A percentile compares a stretch with the other conserved stretches of the same genome.
These are phyloP conservation scores for Plecturocebus donacophilus DNA, from an alignment of 2,113 vertebrate species.

Conservation along the genomic window DNA sequence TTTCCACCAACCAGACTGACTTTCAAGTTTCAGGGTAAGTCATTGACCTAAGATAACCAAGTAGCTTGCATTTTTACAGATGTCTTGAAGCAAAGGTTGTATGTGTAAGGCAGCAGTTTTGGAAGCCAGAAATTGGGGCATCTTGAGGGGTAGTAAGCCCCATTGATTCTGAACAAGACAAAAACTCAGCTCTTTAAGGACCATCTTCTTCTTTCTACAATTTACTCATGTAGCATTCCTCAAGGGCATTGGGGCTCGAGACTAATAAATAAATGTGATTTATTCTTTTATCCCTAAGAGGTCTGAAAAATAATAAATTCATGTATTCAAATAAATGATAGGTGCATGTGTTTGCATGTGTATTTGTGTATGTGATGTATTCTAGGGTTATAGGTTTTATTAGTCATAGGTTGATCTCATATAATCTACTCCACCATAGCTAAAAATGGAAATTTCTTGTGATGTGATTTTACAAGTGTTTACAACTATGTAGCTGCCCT, in stretches of 20 bases:
- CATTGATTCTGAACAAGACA: not conserved
- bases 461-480: not conserved
- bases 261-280: not conserved
- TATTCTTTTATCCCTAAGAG: not conserved
- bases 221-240: not conserved
- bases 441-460: not conserved
- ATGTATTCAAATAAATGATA: not conserved
- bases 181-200: not conserved
- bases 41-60: not conserved
- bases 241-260: not conserved
- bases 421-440: not conserved
- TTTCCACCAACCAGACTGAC: not conserved
- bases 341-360: too few relatives aligned
- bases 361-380: not conserved
- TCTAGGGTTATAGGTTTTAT: not conserved
- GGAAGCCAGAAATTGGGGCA: not conserved
- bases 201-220: not conserved
- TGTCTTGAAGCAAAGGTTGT: not conserved
- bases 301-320: too few relatives aligned
- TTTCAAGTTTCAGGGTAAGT: not conserved
- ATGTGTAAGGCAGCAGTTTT: not conserved
- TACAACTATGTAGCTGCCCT: not conserved
- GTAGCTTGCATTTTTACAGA: not conserved
- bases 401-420: not conserved
- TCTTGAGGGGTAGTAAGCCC: not conserved